phyloP scores from a whole-genome alignment of 2,888 invertebrate genomes.

The Pristionchus entomophagus region DNA sequence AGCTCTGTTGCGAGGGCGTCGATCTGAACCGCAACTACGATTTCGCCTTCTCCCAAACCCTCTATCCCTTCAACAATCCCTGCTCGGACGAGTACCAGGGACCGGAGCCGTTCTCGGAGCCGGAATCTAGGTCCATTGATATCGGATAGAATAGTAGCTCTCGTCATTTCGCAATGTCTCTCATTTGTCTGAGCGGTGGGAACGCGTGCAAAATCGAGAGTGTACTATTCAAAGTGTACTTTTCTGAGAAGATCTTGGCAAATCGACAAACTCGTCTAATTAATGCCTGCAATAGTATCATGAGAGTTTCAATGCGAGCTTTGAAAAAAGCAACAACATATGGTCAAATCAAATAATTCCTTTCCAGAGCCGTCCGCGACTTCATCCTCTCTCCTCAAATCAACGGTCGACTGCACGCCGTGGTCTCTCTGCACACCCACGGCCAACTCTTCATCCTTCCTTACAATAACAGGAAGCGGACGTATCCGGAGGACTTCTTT shows the following conservation, averaged over 20 bases:
- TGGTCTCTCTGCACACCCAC: slow-evolving; percentile 75
- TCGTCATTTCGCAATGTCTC: no score
- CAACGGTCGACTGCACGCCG: slow-evolving; percentile 68
- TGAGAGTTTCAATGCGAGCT: no score
- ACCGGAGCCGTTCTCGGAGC: slow-evolving; percentile 73
- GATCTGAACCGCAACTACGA: slow-evolving; percentile 75
- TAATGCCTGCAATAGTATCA: no score
- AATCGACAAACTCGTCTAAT: not conserved
- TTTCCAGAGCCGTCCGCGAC: slow-evolving; percentile 70
- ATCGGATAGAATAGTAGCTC: no score
- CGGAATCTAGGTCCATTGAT: slow-evolving; percentile 73
- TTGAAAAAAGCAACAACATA: no score
- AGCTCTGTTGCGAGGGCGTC: slow-evolving; percentile 70
- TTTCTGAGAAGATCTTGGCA: not conserved
- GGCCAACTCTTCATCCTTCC: slow-evolving; percentile 75
- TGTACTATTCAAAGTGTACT: no score
- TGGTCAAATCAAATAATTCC: no score
- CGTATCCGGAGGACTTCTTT: slow-evolving; percentile 70
- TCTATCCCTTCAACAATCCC: slow-evolving; percentile 73
- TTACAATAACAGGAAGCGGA: slow-evolving; percentile 69
- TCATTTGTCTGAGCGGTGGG: no score
- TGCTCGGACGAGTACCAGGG: slow-evolving; percentile 75
- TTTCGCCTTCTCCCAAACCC: slow-evolving; percentile 66
- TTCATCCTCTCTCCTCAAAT: slow-evolving; percentile 67
- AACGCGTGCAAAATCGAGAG: not conserved